Evolutionary conservation across 1,140 invertebrate genomes (phyloP).

Genomic region (Drosophila virilis): DNA sequence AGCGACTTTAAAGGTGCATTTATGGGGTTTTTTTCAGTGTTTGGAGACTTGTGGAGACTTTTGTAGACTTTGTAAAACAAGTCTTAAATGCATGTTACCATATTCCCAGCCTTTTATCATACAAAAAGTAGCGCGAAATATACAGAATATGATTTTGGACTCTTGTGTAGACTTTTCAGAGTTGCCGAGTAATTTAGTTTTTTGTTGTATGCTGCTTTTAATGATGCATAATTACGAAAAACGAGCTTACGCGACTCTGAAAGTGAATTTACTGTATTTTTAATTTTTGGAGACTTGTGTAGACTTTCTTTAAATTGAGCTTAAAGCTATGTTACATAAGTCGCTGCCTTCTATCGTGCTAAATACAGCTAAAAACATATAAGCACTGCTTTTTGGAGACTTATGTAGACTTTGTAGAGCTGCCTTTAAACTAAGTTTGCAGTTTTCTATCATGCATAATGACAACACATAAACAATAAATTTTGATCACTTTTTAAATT

Average conservation of each 20-base stretch:
- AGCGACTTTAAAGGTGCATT: not conserved
- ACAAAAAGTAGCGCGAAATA: not conserved
- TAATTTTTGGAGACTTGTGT: not conserved
- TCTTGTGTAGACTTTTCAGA: constrained; percentile 28
- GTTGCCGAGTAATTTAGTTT: not conserved
- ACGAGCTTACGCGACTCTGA: no score
- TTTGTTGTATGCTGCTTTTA: no score
- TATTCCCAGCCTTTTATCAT: not conserved
- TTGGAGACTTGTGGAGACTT: constrained; percentile 19
- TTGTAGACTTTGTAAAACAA: constrained; percentile 1
- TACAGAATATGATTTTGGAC: not conserved
- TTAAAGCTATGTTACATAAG: no score
- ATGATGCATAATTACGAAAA: no score
- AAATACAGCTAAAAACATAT: no score
- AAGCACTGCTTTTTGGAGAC: not conserved
- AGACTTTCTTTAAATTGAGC: not conserved
- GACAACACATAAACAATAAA: no score
- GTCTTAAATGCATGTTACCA: not conserved
- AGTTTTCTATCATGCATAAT: no score
- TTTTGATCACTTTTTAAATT: no score
- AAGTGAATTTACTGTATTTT: no score
- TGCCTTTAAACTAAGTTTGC: no score
- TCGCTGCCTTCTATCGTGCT: no score
- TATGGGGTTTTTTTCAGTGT: not conserved
- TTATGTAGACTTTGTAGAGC: constrained; percentile 19